phyloP scores from a whole-genome alignment of 1,140 invertebrate species.

The Drosophila triauraria region DNA sequence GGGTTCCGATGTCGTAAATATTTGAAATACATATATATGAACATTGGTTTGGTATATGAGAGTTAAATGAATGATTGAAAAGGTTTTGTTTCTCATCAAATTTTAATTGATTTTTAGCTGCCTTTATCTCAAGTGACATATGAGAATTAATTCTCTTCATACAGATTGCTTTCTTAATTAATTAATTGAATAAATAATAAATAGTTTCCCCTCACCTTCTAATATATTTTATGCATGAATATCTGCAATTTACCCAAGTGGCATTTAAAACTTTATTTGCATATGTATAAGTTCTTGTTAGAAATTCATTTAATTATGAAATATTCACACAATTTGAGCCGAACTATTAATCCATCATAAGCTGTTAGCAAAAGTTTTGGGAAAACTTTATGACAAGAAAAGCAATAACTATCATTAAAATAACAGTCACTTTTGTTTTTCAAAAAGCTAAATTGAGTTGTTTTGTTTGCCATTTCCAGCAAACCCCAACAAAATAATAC shows the following conservation, averaged over 20 bases:
- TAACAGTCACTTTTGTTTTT: not conserved
- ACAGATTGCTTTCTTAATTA: too few relatives aligned
- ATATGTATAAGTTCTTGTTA: not conserved
- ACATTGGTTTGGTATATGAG: not conserved
- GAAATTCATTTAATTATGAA: not conserved
- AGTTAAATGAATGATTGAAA: not conserved
- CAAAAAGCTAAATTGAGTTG: constrained; percentile 28
- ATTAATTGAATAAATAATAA: not conserved
- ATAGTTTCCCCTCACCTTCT: not conserved
- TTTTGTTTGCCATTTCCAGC: constrained; percentile 13
- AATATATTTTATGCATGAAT: not conserved
- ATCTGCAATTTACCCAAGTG: too few relatives aligned
- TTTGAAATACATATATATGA: constrained; percentile 7
- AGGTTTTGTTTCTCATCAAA: not conserved
- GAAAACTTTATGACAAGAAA: constrained; percentile 13
- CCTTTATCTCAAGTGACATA: not conserved
- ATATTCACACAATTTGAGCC: not conserved
- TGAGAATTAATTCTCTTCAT: not conserved
- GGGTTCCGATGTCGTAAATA: constrained; percentile 4
- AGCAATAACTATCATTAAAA: constrained; percentile 19
- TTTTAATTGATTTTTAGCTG: not conserved
- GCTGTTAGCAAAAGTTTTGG: not conserved
- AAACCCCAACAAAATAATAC: constrained; percentile 15
- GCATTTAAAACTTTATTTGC: too few relatives aligned
- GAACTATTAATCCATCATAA: constrained; percentile 15